Conservation (phyloP, 1,140 invertebrate species). For the Procambarus virginalis region DNA sequence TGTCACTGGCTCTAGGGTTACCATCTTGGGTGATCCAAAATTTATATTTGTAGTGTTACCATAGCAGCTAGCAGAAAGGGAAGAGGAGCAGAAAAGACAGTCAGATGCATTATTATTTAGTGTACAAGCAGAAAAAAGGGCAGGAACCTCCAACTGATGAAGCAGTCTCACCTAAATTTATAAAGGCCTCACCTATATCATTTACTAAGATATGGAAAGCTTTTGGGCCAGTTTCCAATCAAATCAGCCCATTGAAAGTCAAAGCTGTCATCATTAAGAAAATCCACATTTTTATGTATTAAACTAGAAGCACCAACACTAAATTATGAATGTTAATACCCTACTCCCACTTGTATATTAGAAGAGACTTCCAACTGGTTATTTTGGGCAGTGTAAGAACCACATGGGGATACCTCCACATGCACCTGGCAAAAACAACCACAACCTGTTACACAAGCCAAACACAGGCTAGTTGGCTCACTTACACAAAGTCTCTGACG, state of each 20-base stretch:
- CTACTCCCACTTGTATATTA: not conserved
- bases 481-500: slow-evolving; percentile 59
- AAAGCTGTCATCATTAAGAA: not conserved
- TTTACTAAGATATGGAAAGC: not conserved
- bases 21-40: not conserved
- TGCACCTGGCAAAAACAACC: not conserved
- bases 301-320: not conserved
- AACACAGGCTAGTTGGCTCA: not conserved
- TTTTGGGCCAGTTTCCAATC: not conserved
- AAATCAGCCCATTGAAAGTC: not conserved
- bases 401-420: not conserved
- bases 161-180: not conserved
- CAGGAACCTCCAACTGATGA: not conserved
- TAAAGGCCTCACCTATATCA: not conserved
- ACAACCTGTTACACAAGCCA: not conserved
- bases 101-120: not conserved
- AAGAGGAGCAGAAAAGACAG: not conserved
- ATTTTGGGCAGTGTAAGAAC: not conserved
- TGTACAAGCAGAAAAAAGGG: not conserved
- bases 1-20: not conserved
- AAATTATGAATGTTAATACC: not conserved
- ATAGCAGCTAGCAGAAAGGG: not conserved
- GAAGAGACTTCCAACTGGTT: not conserved
- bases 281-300: not conserved
- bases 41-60: not conserved